A percentile compares a stretch with the other conserved stretches of the same genome.
phyloP scores from a whole-genome alignment of 2,113 vertebrate species.

The Rattus rattus region DNA sequence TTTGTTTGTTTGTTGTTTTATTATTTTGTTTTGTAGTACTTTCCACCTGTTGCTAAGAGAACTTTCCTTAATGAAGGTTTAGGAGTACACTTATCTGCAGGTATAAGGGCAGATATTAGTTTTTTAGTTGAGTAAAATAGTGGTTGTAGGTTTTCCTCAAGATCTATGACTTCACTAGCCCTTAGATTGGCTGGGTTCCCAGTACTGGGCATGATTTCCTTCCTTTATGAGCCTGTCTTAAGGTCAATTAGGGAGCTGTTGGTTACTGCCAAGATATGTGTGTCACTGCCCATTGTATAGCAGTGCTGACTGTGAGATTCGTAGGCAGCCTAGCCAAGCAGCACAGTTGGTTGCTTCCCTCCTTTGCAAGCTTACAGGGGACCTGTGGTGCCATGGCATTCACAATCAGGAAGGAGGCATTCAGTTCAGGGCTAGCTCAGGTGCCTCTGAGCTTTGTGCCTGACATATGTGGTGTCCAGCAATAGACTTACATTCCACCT shows the following conservation, averaged over 20 bases:
- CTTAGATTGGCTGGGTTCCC: not conserved
- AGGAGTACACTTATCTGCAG: not conserved
- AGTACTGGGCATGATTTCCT: not conserved
- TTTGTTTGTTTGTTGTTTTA: not conserved
- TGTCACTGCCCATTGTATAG: not conserved
- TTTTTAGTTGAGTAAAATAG: not conserved
- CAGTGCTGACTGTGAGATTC: not conserved
- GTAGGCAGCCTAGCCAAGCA: not conserved
- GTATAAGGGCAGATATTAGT: not conserved
- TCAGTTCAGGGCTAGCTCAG: not conserved
- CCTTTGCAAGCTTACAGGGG: not conserved
- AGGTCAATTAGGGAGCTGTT: not conserved
- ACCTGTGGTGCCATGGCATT: not conserved
- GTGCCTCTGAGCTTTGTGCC: not conserved
- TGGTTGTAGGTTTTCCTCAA: not conserved
- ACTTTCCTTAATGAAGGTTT: not conserved
- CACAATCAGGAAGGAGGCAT: not conserved
- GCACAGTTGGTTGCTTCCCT: not conserved
- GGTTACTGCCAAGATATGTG: not conserved
- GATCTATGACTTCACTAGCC: not conserved
- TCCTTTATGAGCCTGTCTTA: not conserved
- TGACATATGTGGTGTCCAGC: not conserved
- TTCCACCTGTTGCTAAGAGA: not conserved
- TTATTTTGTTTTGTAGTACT: not conserved
- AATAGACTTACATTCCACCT: too few relatives aligned